phyloP scores from a whole-genome alignment of 2,113 vertebrate species.

The Crotalus horridus region DNA sequence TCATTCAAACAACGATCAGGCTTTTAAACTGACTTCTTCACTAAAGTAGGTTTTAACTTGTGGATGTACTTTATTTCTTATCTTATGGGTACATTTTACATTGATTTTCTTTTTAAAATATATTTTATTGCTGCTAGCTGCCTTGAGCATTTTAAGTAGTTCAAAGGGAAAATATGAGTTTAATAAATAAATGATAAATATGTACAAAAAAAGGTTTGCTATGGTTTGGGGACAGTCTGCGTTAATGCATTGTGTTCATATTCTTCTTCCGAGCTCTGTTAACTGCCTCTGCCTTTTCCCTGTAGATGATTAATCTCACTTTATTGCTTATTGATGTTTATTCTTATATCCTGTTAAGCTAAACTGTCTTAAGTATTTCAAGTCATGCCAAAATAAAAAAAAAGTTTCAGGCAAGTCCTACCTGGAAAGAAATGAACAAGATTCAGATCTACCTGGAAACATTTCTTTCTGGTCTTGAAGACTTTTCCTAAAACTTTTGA shows the following conservation, averaged over 20 bases:
- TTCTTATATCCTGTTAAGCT: background rate
- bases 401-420: background rate
- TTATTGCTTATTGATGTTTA: background rate
- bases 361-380: background rate
- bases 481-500: background rate
- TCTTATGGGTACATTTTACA: background rate
- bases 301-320: background rate
- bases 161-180: background rate
- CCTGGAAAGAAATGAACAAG: background rate
- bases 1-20: background rate
- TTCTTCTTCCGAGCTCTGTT: background rate
- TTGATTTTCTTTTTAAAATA: background rate
- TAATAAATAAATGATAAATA: background rate
- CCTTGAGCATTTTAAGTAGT: background rate
- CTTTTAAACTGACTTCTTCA: background rate
- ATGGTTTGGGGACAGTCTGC: background rate
- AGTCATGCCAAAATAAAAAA: background rate
- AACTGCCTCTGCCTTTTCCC: background rate
- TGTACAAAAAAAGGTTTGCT: background rate
- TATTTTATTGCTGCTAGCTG: background rate
- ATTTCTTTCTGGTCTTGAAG: background rate
- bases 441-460: background rate
- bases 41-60: background rate
- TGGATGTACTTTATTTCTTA: background rate
- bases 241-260: background rate